A percentile compares a stretch with the other conserved stretches of the same genome.
Conservation (phyloP, 2,888 invertebrate species). For the Didymodactylos carnosus region DNA sequence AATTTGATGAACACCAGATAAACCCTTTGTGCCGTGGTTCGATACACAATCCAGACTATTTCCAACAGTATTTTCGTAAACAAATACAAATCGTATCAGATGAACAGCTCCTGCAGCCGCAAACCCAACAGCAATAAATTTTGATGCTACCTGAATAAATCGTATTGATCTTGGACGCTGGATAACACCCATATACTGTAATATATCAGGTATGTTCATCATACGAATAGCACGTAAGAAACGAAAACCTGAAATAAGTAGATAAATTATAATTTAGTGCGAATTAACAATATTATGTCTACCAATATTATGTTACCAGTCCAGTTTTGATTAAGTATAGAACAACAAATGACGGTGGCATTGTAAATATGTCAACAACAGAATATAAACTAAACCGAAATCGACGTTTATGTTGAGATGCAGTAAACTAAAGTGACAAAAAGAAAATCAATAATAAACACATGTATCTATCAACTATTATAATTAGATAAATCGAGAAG, state of each 20-base stretch:
- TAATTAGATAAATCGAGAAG: too few relatives aligned
- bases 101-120: slow-evolving; percentile 99
- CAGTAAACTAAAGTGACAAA: slow-evolving; percentile 71
- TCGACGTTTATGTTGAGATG: slow-evolving; percentile 99
- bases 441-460: neutral
- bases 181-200: slow-evolving; percentile 99
- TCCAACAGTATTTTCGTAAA: too few relatives aligned
- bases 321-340: slow-evolving; percentile 99
- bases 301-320: slow-evolving; percentile 68
- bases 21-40: too few relatives aligned
- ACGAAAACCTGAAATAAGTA: slow-evolving; percentile 95
- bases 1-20: too few relatives aligned
- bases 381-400: slow-evolving; percentile 99
- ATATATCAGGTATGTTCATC: slow-evolving; percentile 99
- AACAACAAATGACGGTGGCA: slow-evolving; percentile 99
- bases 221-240: slow-evolving; percentile 97
- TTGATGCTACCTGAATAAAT: slow-evolving; percentile 96
- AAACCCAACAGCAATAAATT: slow-evolving; percentile 98
- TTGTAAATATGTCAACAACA: slow-evolving; percentile 99
- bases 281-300: neutral
- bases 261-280: neutral
- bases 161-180: slow-evolving; percentile 99
- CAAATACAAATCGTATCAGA: too few relatives aligned
- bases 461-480: neutral
- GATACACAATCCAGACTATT: too few relatives aligned